Conservation (phyloP, 1,140 invertebrate species). For the Metopolophium dirhodum region DNA sequence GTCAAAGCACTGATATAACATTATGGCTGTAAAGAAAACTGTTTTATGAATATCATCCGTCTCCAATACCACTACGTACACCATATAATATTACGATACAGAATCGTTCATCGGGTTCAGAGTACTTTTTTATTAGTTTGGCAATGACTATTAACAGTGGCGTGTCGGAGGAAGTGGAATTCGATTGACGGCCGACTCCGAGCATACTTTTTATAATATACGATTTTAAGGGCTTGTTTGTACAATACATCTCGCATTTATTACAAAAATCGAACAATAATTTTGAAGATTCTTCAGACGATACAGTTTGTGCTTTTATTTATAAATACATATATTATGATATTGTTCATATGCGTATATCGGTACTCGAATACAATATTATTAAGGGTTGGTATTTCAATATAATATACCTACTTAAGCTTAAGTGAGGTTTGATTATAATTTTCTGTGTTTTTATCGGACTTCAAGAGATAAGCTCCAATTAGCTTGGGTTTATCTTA, state of each 20-base stretch:
- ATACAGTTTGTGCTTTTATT: too few species aligned
- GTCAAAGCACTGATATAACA: neutral
- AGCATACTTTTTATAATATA: neutral
- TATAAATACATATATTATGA: too few species aligned
- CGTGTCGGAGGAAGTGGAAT: neutral
- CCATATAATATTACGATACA: neutral
- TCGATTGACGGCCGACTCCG: neutral
- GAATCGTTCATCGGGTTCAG: neutral
- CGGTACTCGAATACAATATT: neutral
- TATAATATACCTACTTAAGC: too few species aligned
- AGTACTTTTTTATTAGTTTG: conserved; percentile 4
- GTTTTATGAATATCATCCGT: neutral
- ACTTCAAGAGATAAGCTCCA: too few species aligned
- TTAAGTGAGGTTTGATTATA: too few species aligned
- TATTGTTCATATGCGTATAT: too few species aligned
- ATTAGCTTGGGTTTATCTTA: too few species aligned
- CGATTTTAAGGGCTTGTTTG: neutral
- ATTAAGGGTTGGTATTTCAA: too few species aligned
- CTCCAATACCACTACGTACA: neutral
- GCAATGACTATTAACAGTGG: neutral
- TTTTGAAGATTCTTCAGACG: too few species aligned
- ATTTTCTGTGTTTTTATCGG: too few species aligned
- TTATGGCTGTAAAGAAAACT: neutral
- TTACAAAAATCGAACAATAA: too few species aligned
- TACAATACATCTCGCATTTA: too few species aligned